A percentile compares a stretch with the other conserved stretches of the same genome.
Evolutionary conservation across 2,797 vertebrate species (phyloP).

Genomic region (Florisuga fusca): DNA sequence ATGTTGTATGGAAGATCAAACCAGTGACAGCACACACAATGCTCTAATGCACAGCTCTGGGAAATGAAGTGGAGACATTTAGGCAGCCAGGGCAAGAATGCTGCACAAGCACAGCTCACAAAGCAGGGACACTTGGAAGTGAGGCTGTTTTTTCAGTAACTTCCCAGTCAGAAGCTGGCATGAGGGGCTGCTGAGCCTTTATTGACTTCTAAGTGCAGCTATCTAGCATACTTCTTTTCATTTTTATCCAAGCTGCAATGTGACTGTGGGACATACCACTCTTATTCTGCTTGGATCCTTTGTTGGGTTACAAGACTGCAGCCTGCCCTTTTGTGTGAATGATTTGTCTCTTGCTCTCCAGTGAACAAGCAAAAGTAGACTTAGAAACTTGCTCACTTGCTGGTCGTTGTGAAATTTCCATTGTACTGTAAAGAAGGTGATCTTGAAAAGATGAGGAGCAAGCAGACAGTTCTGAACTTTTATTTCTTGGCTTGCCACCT

Average conservation of each 20-base stretch:
- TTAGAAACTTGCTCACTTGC: background rate
- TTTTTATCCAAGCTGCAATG: background rate
- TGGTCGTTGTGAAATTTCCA: background rate
- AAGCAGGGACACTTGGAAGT: background rate
- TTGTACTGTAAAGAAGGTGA: background rate
- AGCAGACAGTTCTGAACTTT: background rate
- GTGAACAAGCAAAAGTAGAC: background rate
- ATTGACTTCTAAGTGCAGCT: background rate
- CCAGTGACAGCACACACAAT: background rate
- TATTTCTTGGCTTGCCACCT: background rate
- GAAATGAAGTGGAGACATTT: background rate
- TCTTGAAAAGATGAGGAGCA: background rate
- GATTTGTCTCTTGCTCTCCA: background rate
- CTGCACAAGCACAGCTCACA: background rate
- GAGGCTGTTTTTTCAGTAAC: background rate
- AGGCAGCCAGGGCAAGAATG: background rate
- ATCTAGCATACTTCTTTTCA: background rate
- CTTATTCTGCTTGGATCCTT: background rate
- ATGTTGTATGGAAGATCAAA: background rate
- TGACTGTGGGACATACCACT: fast-evolving
- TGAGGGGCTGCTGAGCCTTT: background rate
- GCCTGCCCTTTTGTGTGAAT: background rate
- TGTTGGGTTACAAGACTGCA: background rate
- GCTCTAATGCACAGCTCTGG: background rate
- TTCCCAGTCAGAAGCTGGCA: background rate